Base-by-base conservation (phyloP, 1,140 invertebrate species). In the Neodiprion lecontei region DNA sequence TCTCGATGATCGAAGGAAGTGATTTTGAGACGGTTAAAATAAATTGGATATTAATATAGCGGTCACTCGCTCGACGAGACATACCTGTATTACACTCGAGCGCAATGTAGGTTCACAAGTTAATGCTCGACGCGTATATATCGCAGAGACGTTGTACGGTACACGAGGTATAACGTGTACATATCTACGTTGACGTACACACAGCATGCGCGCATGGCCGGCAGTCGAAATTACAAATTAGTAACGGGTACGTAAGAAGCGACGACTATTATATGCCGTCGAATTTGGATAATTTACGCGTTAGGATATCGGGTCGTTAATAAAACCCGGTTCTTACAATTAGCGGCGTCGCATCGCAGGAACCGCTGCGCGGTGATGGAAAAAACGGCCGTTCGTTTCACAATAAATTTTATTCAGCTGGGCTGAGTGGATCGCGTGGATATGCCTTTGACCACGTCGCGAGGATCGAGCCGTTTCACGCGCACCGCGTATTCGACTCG, bases 21-120 rank as follows among this genome's bases (percentile, higher is more conserved):
- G 53, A 61, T 61, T 61, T 61, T 61, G 4, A 61, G 53, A 61
- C 53, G 5, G 53, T 61, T 17, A 5, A 61, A 61, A 61, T 61
- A 61, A 61, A 61, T 61, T 61, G 53, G 53, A 61, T 12, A 61
- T 61, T 61, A 61, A 61, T 61, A 61, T 61, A 61, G 53, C 53
- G 53, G 53, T 61, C 53, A 61, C 11, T 61, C 53, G 11, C 11
- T 8, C 53, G 53, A 17, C 53, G 53, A 9, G 53, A 40, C 28
- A 40, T 40, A 40, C 28, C 5, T 40, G 1, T 40, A 40, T 40
- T 0, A 40, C 5, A 40, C 28, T 40, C 28, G 28, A 40, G 28
- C 28, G 28, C 28, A 40, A 40, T 40, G 28, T 40, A 40, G 28
- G 1, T 40, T 40, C 28, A 40, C 28, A 40, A 40, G 5, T 21